phyloP scores from a whole-genome alignment of 2,888 invertebrate genomes.

The Amaurobius ferox region DNA sequence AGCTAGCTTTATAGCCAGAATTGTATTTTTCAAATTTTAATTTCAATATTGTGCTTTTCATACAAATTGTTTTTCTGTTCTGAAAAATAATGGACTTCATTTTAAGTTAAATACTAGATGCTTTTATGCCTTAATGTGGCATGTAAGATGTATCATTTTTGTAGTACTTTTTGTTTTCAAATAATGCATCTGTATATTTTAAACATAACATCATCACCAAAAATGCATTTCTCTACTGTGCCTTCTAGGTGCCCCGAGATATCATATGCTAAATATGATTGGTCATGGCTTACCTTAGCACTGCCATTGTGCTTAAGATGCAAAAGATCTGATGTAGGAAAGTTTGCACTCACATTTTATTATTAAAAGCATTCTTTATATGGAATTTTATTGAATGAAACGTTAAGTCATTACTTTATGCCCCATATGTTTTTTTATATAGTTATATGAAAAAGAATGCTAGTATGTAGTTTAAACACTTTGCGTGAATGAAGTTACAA shows the following conservation, averaged over 20 bases:
- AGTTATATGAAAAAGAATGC: neutral
- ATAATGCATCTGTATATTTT: conserved; percentile 28
- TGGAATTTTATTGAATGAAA: neutral
- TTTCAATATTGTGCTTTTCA: neutral
- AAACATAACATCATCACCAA: conserved; percentile 47
- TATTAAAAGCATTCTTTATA: neutral
- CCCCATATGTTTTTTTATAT: too few species aligned
- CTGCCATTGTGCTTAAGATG: conserved; percentile 41
- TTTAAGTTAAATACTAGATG: neutral
- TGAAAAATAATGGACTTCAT: neutral
- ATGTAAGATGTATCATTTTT: neutral
- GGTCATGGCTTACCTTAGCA: conserved; percentile 35
- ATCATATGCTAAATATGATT: conserved; percentile 36
- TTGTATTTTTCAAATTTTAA: neutral
- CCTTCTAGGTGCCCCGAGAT: conserved; percentile 53
- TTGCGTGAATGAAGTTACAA: too few species aligned
- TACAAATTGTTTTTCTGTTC: neutral
- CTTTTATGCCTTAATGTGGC: neutral
- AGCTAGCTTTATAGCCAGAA: neutral
- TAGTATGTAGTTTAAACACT: too few species aligned
- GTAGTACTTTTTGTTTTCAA: conserved; percentile 9
- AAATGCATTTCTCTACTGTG: conserved; percentile 54
- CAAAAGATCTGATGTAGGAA: conserved; percentile 25
- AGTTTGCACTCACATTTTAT: neutral
- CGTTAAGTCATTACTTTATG: neutral